phyloP scores from a whole-genome alignment of 2,113 vertebrate species.

The Rallus limicola region DNA sequence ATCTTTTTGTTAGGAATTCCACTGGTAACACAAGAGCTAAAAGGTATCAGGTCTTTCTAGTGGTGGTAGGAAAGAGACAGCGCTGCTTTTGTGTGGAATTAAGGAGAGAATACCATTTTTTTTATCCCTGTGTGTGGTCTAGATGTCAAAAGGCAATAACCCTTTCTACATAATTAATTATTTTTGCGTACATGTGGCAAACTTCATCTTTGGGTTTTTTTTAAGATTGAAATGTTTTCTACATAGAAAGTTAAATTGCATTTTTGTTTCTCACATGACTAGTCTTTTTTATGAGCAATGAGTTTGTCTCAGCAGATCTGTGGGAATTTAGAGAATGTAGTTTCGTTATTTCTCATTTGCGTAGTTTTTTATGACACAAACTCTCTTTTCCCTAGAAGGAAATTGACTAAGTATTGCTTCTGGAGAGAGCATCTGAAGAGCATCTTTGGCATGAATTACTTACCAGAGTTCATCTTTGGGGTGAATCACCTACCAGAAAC shows the following conservation, averaged over 20 bases:
- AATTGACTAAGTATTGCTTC: background rate
- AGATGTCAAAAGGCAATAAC: background rate
- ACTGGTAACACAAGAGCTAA: background rate
- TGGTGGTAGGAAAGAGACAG: background rate
- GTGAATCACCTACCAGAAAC: background rate
- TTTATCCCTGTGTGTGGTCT: background rate
- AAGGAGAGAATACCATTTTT: background rate
- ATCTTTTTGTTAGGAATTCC: background rate
- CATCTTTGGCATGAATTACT: conserved; percentile 6
- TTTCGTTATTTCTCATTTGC: background rate
- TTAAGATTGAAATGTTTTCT: background rate
- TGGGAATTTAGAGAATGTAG: background rate
- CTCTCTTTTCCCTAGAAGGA: background rate
- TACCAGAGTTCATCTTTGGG: background rate
- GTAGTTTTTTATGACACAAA: background rate
- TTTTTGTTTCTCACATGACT: background rate
- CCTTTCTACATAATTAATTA: background rate
- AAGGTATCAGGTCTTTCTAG: background rate
- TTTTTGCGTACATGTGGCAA: background rate
- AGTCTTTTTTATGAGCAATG: background rate
- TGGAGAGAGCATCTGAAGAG: background rate
- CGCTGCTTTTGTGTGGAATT: background rate
- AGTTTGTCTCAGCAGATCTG: background rate
- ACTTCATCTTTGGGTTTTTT: background rate
- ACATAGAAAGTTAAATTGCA: background rate